Evolutionary conservation across 2,113 vertebrate genomes (phyloP), one percentile per base, ranked within the genome.

Genomic region (Rhinogobius similis): DNA sequence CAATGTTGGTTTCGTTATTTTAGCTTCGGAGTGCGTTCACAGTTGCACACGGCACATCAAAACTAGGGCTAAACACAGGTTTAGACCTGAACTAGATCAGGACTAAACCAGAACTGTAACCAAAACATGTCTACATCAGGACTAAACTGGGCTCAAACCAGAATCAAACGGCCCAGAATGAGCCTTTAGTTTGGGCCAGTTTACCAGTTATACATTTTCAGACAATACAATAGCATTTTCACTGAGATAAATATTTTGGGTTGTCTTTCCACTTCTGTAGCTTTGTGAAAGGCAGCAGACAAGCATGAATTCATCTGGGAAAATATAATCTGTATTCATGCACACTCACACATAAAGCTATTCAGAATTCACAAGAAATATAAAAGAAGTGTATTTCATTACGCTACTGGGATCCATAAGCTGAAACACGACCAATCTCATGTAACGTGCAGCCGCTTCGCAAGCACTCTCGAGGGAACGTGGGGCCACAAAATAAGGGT

Each of bases 331-430:
- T 16, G 61, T 39, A 58, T 52, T 26, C 59, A 76, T 24, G 1
- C 46, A 62, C 66, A 70, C 59, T 67, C 50, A 72, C 50, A 75
- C 52, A 63, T 14, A 32, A 70, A 48, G 64, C 70, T 63, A 65
- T 56, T 82, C 68, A 65, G 24, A 32, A 73, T 86, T 77, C 80
- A 66, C 13, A 43, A 63, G 62, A 63, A 63, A 63, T 43, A 65
- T 63, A 65, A 70, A 76, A 69, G 73, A 61, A 77, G 50, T 70
- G 63, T 44, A 72, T 86, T 84, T 87, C 76, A 79, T 74, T 74
- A 63, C 63, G 43, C 79, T 76, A 86, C 67, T 63, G 81, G 85
- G 87, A 90, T 79, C 72, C 61, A 82, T 77, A 82, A 76, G 58
- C 44, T 64, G 76, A 78, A 86, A 76, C 43, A 66, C 78, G 75